Evolutionary conservation across 1,140 invertebrate species (phyloP).

Genomic region (Chelonus insularis): DNA sequence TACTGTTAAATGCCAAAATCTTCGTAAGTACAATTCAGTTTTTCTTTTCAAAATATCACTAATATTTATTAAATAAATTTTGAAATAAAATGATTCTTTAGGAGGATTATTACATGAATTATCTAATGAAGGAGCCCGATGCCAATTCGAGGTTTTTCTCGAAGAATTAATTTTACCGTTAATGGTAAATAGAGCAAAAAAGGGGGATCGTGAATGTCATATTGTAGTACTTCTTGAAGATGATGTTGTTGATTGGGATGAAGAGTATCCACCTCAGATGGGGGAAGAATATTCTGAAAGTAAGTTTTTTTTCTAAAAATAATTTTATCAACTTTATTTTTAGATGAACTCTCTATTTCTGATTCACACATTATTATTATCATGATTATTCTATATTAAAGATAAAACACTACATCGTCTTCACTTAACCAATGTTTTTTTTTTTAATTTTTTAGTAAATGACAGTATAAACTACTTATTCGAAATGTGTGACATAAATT

Average conservation of each 20-base stretch:
- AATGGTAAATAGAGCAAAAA: constrained; percentile 93
- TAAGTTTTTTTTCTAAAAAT: too few relatives aligned
- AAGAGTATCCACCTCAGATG: constrained; percentile 98
- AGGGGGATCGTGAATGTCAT: constrained; percentile 86
- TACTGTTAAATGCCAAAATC: constrained; percentile 94
- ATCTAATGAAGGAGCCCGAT: constrained; percentile 96
- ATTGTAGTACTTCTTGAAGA: constrained; percentile 96
- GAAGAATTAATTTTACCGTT: constrained; percentile 94
- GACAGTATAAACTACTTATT: too few relatives aligned
- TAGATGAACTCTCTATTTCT: too few relatives aligned
- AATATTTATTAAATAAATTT: constrained; percentile 16
- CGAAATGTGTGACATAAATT: too few relatives aligned
- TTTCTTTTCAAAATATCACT: constrained; percentile 29
- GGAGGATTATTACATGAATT: constrained; percentile 96
- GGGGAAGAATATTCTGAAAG: constrained; percentile 98
- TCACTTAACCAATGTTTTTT: too few relatives aligned
- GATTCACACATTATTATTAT: too few relatives aligned
- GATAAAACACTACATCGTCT: too few relatives aligned
- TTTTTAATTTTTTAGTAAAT: too few relatives aligned
- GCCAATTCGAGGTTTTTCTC: constrained; percentile 95
- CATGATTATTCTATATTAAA: too few relatives aligned
- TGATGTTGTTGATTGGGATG: constrained; percentile 97
- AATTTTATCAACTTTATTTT: too few relatives aligned
- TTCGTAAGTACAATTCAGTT: constrained; percentile 77
- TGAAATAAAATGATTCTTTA: constrained; percentile 52